Conservation (phyloP, 2,888 invertebrate species). For the Folsomia manolachei region DNA sequence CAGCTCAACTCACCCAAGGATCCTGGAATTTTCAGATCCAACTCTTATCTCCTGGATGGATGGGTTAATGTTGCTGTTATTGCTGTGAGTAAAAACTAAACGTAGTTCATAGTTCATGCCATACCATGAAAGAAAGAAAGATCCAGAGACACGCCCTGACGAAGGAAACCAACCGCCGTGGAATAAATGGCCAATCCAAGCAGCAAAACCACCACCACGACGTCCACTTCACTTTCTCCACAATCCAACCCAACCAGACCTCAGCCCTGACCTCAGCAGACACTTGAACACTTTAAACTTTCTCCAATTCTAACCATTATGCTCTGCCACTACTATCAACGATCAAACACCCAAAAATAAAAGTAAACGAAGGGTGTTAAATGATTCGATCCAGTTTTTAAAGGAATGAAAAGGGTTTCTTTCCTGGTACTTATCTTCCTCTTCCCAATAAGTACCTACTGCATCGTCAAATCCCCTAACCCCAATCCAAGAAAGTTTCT, state of each 20-base stretch:
- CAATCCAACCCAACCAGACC: background rate
- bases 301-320: background rate
- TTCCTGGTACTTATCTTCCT: too few relatives aligned
- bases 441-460: too few relatives aligned
- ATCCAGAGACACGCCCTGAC: too few relatives aligned
- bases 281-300: slow-evolving; percentile 4
- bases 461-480: too few relatives aligned
- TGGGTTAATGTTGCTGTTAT: background rate
- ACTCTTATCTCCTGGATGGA: slow-evolving; percentile 4
- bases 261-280: background rate
- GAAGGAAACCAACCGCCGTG: too few relatives aligned
- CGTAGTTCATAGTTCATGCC: background rate
- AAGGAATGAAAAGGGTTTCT: too few relatives aligned
- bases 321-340: background rate
- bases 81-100: background rate
- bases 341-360: background rate
- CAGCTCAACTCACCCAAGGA: too few relatives aligned
- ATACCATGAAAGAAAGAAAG: background rate
- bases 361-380: background rate
- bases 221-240: too few relatives aligned
- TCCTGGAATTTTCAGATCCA: background rate
- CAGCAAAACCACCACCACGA: too few relatives aligned
- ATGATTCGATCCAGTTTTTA: background rate
- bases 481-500: too few relatives aligned
- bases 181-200: too few relatives aligned